These are phyloP conservation scores for Actinia equina DNA, from an alignment of 64 coral and sea anemone species.

Conservation along the genomic window DNA sequence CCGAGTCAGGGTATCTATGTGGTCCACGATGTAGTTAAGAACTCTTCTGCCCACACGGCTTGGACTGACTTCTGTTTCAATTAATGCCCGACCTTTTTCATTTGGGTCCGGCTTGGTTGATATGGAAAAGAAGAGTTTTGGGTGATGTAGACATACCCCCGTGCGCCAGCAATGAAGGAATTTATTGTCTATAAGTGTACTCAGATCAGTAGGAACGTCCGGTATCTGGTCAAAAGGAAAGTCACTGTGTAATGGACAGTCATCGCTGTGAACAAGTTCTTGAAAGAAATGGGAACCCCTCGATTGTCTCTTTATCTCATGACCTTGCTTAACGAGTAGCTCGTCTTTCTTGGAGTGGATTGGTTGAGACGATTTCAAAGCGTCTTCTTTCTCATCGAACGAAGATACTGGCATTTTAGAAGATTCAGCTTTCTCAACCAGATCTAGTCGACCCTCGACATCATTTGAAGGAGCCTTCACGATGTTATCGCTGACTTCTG, in stretches of 20 bases:
- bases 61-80: constrained; percentile 77
- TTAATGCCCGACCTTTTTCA: constrained; percentile 21
- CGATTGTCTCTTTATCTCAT: neutral
- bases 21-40: constrained; percentile 82
- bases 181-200: constrained; percentile 58
- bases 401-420: neutral
- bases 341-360: neutral
- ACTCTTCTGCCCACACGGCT: constrained; percentile 71
- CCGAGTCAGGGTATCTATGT: constrained; percentile 88
- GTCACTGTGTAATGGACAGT: constrained; percentile 52
- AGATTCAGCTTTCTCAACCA: neutral
- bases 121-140: constrained; percentile 62
- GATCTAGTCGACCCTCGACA: neutral
- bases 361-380: neutral
- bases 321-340: neutral
- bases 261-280: constrained; percentile 27
- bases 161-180: constrained; percentile 91
- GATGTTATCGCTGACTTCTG: neutral
- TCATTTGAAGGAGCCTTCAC: neutral
- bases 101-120: constrained; percentile 26
- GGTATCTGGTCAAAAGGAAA: constrained; percentile 39
- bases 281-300: neutral
- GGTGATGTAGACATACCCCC: constrained; percentile 73
- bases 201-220: constrained; percentile 52
- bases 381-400: neutral